Evolutionary conservation across 2,113 vertebrate species (phyloP).

Genomic region (Rutilus rutilus): DNA sequence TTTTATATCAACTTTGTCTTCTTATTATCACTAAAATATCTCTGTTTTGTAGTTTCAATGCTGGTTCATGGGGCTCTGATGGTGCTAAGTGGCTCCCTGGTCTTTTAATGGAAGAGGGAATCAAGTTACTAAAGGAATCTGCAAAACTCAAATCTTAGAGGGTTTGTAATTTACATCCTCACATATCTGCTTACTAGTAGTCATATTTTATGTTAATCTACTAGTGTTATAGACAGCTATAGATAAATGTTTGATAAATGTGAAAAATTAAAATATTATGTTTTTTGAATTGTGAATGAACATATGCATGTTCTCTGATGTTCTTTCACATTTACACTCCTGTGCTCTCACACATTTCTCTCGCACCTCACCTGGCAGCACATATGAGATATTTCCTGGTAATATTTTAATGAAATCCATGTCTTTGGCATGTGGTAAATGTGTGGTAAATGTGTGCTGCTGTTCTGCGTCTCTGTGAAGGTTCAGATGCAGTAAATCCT

Average conservation of each 20-base stretch:
- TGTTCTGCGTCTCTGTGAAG: conserved; percentile 17
- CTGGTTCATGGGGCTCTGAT: not conserved
- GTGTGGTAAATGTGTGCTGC: not conserved
- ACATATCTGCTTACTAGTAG: not conserved
- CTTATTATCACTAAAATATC: not conserved
- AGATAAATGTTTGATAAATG: not conserved
- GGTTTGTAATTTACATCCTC: conserved; percentile 10
- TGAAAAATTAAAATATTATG: not conserved
- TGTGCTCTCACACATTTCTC: not conserved
- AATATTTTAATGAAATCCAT: not conserved
- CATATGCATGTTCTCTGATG: not conserved
- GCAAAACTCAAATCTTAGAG: conserved; percentile 4
- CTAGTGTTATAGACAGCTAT: not conserved
- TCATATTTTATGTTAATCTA: not conserved
- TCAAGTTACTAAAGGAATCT: conserved; percentile 21
- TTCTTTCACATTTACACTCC: too few relatives aligned
- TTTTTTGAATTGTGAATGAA: not conserved
- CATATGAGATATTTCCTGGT: not conserved
- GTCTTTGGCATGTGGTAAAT: not conserved
- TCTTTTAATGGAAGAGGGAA: conserved; percentile 31
- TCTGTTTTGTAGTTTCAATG: conserved; percentile 1
- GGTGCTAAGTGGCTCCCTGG: not conserved
- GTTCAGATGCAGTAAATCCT: conserved; percentile 23
- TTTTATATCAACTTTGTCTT: not conserved
- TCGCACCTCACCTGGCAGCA: not conserved